Conservation (phyloP, 64 coral and sea anemone genomes). For the Stichodactyla mertensii region DNA sequence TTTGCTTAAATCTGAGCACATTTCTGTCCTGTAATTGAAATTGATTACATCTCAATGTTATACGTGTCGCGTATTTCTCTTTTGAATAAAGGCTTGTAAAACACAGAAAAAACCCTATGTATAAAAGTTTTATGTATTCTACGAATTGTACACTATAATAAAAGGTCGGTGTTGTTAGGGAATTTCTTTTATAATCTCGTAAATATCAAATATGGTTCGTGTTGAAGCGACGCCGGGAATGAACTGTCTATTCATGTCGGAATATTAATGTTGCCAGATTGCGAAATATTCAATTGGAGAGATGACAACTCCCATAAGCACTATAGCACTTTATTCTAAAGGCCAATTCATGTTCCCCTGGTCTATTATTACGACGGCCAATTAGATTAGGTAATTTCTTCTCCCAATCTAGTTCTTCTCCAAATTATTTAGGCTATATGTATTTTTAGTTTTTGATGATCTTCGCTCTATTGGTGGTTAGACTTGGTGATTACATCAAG, state of each 20-base stretch:
- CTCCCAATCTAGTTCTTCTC: background rate
- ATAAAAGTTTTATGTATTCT: slow-evolving; percentile 16
- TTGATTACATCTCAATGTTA: slow-evolving; percentile 3
- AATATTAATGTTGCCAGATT: slow-evolving; percentile 9
- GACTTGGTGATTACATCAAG: background rate
- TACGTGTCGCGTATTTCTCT: slow-evolving; percentile 14
- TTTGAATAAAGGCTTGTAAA: slow-evolving; percentile 29
- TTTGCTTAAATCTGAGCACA: slow-evolving; percentile 21
- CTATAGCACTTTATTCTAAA: background rate
- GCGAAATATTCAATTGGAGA: background rate
- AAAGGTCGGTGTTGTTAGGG: slow-evolving; percentile 9
- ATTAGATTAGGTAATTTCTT: background rate
- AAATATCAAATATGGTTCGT: background rate
- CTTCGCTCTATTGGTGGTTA: background rate
- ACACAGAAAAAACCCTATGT: background rate
- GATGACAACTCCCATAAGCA: background rate
- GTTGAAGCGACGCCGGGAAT: background rate
- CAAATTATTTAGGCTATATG: background rate
- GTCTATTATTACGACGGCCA: background rate
- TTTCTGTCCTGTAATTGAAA: slow-evolving; percentile 12
- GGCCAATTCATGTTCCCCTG: too few species aligned
- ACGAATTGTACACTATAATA: slow-evolving; percentile 16
- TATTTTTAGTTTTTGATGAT: background rate
- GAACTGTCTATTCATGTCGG: background rate
- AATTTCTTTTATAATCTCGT: slow-evolving; percentile 8